A percentile compares a stretch with the other conserved stretches of the same genome.
phyloP scores from a whole-genome alignment of 2,888 invertebrate genomes.

The Atherix ibis region DNA sequence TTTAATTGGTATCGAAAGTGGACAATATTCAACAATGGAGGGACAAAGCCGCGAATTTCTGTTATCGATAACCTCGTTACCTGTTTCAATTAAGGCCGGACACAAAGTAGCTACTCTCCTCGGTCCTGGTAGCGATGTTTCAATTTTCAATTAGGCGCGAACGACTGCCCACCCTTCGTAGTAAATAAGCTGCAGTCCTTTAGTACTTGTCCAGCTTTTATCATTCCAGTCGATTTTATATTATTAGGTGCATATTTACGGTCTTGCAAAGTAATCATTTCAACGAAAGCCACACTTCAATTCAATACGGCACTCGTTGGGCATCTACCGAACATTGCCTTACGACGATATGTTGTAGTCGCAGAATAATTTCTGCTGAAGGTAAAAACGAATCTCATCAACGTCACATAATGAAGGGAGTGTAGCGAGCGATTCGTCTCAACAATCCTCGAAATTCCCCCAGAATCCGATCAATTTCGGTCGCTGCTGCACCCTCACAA shows the following conservation, averaged over 20 bases:
- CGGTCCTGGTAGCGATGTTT: slow-evolving; percentile 14
- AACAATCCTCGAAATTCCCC: slow-evolving; percentile 1
- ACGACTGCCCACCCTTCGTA: no score
- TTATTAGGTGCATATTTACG: slow-evolving; percentile 13
- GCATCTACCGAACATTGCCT: no score
- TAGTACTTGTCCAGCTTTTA: no score
- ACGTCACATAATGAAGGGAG: no score
- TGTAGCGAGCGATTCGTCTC: background rate
- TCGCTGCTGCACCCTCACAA: no score
- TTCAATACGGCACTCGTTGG: slow-evolving; percentile 1
- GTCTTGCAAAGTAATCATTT: slow-evolving; percentile 15
- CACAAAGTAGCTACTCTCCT: slow-evolving; percentile 22
- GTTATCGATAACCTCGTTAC: slow-evolving; percentile 34
- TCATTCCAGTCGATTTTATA: slow-evolving; percentile 7
- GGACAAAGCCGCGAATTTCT: no score
- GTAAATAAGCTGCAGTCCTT: no score
- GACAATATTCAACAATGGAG: no score
- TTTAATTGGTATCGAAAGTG: no score
- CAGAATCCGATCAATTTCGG: slow-evolving; percentile 2
- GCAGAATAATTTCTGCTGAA: no score
- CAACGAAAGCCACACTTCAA: slow-evolving; percentile 5
- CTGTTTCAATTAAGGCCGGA: slow-evolving; percentile 33
- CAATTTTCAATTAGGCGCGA: slow-evolving; percentile 15
- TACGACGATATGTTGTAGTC: no score
- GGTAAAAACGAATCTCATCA: no score